These are phyloP conservation scores for Scortum barcoo DNA, from an alignment of 2,113 vertebrate genomes.

Conservation along the genomic window DNA sequence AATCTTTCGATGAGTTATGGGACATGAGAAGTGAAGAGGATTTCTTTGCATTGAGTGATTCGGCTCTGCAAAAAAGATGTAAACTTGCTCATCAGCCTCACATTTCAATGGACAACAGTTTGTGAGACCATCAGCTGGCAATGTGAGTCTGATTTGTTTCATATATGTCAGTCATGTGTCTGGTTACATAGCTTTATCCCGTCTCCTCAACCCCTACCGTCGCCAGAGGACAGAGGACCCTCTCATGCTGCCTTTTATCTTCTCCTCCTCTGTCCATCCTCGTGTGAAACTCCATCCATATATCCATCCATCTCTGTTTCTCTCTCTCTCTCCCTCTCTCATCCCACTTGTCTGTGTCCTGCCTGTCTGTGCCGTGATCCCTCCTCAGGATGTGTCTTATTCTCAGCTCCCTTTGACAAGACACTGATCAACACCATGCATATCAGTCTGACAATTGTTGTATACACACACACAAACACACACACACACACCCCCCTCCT, in stretches of 20 bases:
- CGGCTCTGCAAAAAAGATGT: slow-evolving; percentile 37
- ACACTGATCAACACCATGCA: slow-evolving; percentile 58
- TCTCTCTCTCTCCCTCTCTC: slow-evolving; percentile 17
- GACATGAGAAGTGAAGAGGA: slow-evolving; percentile 46
- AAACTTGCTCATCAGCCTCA: slow-evolving; percentile 35
- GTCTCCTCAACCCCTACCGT: slow-evolving; percentile 44
- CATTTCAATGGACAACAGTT: slow-evolving; percentile 20
- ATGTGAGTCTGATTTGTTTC: not conserved
- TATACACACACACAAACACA: slow-evolving; percentile 1
- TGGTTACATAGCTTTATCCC: slow-evolving; percentile 8
- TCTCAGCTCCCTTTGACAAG: slow-evolving; percentile 65
- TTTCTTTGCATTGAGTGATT: slow-evolving; percentile 46
- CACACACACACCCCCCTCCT: not conserved
- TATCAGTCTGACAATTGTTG: slow-evolving; percentile 53
- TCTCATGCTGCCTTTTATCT: slow-evolving; percentile 31
- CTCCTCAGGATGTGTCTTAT: slow-evolving; percentile 60
- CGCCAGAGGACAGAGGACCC: slow-evolving; percentile 36
- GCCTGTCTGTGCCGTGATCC: slow-evolving; percentile 46
- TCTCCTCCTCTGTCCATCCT: slow-evolving; percentile 39
- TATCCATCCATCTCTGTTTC: not conserved
- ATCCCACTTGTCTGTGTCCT: slow-evolving; percentile 41
- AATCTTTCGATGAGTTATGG: slow-evolving; percentile 78
- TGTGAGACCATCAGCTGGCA: not conserved
- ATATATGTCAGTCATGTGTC: not conserved
- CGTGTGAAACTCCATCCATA: slow-evolving; percentile 58